Evolutionary conservation across 23 tunicate genomes (phyloP).

Genomic region (Clavelina lepadiformis): DNA sequence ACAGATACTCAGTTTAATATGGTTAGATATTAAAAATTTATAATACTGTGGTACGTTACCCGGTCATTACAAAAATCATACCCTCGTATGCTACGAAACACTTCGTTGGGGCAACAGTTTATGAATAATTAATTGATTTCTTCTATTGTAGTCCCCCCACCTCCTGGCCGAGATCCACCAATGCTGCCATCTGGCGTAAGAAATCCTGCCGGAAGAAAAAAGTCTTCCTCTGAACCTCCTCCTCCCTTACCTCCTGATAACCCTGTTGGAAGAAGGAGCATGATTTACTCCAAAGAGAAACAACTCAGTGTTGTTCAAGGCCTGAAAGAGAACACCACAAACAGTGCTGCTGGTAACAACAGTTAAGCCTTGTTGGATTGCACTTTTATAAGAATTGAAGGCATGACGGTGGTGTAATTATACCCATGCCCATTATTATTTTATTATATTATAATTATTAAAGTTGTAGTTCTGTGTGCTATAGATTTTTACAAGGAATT

Average conservation of each 20-base stretch:
- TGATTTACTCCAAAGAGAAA: slow-evolving; percentile 15
- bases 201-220: not conserved
- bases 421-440: too few species aligned
- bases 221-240: slow-evolving; percentile 40
- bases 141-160: slow-evolving; percentile 47
- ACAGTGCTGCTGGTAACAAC: not conserved
- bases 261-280: slow-evolving; percentile 25
- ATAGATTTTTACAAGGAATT: too few species aligned
- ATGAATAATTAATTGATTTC: too few species aligned
- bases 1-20: too few species aligned
- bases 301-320: slow-evolving; percentile 14
- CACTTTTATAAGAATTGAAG: not conserved
- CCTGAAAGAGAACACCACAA: slow-evolving; percentile 13
- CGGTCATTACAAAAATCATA: too few species aligned
- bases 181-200: slow-evolving; percentile 14
- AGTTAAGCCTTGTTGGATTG: not conserved
- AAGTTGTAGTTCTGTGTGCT: too few species aligned
- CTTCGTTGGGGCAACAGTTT: too few species aligned
- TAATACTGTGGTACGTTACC: too few species aligned
- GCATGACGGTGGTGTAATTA: too few species aligned
- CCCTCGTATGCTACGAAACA: too few species aligned
- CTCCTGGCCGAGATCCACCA: slow-evolving; percentile 68
- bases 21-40: too few species aligned
- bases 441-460: too few species aligned
- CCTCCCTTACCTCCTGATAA: slow-evolving; percentile 90